Conservation (phyloP, 2,113 vertebrate species). For the Ptyas mucosa region DNA sequence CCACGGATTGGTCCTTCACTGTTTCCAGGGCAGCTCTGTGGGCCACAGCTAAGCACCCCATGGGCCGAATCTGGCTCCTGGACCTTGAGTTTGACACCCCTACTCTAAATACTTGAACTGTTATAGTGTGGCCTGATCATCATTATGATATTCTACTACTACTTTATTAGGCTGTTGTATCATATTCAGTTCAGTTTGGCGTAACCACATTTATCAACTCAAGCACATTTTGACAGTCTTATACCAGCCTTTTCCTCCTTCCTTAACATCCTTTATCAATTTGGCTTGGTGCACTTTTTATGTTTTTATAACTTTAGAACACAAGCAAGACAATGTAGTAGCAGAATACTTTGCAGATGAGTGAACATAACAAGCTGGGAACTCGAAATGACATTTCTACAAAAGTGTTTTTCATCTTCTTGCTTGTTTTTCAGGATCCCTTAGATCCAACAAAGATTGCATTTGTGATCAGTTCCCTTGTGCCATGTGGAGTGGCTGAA, state of each 20-base stretch:
- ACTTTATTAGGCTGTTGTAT: background rate
- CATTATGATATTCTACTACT: background rate
- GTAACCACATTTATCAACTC: background rate
- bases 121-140: background rate
- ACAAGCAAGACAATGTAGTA: background rate
- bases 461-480: conserved; percentile 91
- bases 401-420: background rate
- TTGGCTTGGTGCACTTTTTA: background rate
- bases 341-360: background rate
- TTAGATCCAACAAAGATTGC: conserved; percentile 83
- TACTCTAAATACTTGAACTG: background rate
- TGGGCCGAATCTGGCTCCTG: too few species aligned
- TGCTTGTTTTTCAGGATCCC: conserved; percentile 82
- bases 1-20: too few species aligned
- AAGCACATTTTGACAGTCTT: background rate
- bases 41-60: too few species aligned
- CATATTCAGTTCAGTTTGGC: background rate
- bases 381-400: background rate
- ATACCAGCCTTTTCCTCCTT: background rate
- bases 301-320: background rate
- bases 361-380: background rate
- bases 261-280: background rate
- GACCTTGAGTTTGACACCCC: too few species aligned
- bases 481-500: conserved; percentile 82
- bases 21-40: too few species aligned